Evolutionary conservation across 1,140 invertebrate genomes (phyloP).

Genomic region (Stenopsyche tienmushanensis): DNA sequence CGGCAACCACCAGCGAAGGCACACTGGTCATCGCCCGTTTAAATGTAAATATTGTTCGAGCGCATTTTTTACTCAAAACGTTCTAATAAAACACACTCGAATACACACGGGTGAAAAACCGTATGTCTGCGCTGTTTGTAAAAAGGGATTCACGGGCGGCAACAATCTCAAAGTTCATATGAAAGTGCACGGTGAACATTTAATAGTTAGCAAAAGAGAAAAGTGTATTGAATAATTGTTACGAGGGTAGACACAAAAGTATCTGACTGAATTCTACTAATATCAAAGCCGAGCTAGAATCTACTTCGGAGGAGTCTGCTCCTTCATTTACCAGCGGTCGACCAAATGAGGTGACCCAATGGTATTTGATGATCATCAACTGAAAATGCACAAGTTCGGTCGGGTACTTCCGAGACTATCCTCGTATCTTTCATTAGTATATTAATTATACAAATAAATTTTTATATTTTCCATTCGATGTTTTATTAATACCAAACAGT

Average conservation of each 20-base stretch:
- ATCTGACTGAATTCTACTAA: too few species aligned
- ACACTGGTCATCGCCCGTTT: slow-evolving; percentile 43
- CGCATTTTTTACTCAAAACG: slow-evolving; percentile 43
- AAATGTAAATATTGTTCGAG: slow-evolving; percentile 46
- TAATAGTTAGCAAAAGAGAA: slow-evolving; percentile 43
- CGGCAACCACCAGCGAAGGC: slow-evolving; percentile 42
- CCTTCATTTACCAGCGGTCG: too few species aligned
- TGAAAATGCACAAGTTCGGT: too few species aligned
- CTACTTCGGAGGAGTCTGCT: too few species aligned
- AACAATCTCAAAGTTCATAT: slow-evolving; percentile 51
- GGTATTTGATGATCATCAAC: too few species aligned
- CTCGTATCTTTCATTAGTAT: too few species aligned
- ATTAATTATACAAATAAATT: too few species aligned
- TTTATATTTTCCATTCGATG: too few species aligned
- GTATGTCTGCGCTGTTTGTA: slow-evolving; percentile 48
- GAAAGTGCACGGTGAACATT: slow-evolving; percentile 48
- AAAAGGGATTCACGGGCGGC: slow-evolving; percentile 46
- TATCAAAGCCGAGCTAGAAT: too few species aligned
- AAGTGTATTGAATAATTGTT: neutral
- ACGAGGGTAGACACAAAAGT: neutral
- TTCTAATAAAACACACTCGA: slow-evolving; percentile 46
- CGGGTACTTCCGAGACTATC: too few species aligned
- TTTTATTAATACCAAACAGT: too few species aligned
- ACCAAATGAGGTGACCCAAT: too few species aligned
- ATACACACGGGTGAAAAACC: slow-evolving; percentile 51